Conservation (phyloP, 2,797 vertebrate genomes). For the Podargus strigoides region DNA sequence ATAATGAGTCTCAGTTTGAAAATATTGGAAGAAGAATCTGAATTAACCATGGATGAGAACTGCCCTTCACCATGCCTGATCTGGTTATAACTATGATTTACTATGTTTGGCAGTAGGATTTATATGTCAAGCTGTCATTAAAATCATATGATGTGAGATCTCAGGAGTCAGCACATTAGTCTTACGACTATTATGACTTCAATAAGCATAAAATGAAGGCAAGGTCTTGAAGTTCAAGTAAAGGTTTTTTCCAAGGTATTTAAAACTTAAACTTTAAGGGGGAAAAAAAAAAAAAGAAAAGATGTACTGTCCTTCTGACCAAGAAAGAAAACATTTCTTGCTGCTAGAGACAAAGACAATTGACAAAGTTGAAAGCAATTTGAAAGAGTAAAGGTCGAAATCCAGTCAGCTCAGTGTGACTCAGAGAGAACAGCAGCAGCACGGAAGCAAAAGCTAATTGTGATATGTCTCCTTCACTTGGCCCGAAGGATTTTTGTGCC, state of each 20-base stretch:
- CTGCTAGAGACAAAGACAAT: neutral
- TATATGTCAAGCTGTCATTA: neutral
- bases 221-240: slow-evolving; percentile 3
- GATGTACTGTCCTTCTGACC: too few species aligned
- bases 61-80: neutral
- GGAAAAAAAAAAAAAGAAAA: too few species aligned
- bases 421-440: neutral
- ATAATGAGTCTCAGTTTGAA: neutral
- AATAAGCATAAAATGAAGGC: neutral
- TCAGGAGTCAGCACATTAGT: slow-evolving; percentile 2
- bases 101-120: neutral
- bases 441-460: neutral
- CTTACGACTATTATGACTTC: neutral
- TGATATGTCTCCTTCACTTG: neutral
- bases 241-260: neutral
- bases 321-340: neutral
- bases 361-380: neutral
- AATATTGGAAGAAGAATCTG: neutral
- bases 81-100: slow-evolving; percentile 20
- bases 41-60: neutral
- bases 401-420: neutral
- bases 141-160: slow-evolving; percentile 3
- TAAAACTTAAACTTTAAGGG: neutral
- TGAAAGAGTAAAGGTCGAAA: neutral
- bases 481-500: neutral